Evolutionary conservation across 1,140 invertebrate genomes (phyloP).

Genomic region (Drosophila rhopaloa): DNA sequence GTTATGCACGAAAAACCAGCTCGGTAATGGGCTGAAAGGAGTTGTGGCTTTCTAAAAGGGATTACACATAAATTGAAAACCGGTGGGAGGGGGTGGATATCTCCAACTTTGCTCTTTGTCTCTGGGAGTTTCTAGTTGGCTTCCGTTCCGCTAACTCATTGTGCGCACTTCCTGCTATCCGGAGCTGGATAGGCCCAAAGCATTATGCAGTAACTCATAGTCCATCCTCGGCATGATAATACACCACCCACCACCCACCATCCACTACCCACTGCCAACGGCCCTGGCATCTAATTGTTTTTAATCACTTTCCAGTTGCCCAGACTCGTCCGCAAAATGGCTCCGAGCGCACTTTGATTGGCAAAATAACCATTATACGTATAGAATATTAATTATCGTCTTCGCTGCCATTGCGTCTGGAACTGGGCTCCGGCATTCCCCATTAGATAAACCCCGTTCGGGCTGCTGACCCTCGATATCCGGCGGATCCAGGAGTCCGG

Average conservation of each 20-base stretch:
- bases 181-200: slow-evolving; percentile 15
- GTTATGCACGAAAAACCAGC: slow-evolving; percentile 58
- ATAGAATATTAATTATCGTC: slow-evolving; percentile 59
- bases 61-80: slow-evolving; percentile 63
- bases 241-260: neutral
- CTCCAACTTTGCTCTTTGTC: slow-evolving; percentile 53
- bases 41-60: slow-evolving; percentile 6
- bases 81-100: slow-evolving; percentile 14
- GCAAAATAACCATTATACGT: slow-evolving; percentile 58
- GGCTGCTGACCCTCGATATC: neutral
- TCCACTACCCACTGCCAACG: neutral
- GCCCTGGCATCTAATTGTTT: slow-evolving; percentile 63
- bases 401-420: neutral
- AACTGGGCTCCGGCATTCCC: neutral
- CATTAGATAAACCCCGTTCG: neutral
- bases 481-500: neutral
- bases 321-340: slow-evolving; percentile 40
- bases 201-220: slow-evolving; percentile 35
- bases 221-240: neutral
- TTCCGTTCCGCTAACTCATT: slow-evolving; percentile 76
- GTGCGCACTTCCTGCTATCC: slow-evolving; percentile 78
- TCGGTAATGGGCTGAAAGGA: slow-evolving; percentile 1
- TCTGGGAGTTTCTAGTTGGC: slow-evolving; percentile 51
- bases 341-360: slow-evolving; percentile 57
- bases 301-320: slow-evolving; percentile 72